A percentile compares a stretch with the other conserved stretches of the same genome.
These are phyloP conservation scores for Melanotaenia trifasciata DNA, from an alignment of 2,797 vertebrate species.

Conservation along the genomic window DNA sequence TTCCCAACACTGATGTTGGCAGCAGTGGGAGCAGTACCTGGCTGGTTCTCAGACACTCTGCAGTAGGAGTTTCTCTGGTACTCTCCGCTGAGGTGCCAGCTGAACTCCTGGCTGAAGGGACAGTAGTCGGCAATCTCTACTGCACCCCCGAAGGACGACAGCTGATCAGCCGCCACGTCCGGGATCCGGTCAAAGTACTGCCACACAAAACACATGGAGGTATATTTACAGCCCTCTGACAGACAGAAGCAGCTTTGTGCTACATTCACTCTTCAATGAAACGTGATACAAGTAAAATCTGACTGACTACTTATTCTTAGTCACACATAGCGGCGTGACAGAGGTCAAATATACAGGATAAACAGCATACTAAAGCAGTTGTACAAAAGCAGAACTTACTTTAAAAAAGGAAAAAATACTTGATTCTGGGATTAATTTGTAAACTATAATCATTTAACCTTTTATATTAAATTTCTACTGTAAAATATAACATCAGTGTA, in stretches of 20 bases:
- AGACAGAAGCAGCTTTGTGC: background rate
- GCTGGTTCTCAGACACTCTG: constrained; percentile 91
- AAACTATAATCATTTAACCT: background rate
- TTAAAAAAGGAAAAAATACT: background rate
- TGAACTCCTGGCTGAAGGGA: constrained; percentile 98
- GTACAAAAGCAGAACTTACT: background rate
- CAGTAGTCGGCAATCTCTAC: constrained; percentile 98
- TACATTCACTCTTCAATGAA: no score
- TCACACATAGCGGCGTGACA: background rate
- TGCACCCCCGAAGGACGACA: constrained; percentile 90
- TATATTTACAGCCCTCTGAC: background rate
- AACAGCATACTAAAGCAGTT: background rate
- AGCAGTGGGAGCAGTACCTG: constrained; percentile 79
- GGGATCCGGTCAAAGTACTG: constrained; percentile 94
- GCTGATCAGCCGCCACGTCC: constrained; percentile 84
- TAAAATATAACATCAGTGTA: background rate
- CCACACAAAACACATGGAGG: constrained; percentile 15
- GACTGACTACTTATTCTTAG: no score
- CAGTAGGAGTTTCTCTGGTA: constrained; percentile 97
- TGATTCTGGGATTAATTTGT: no score
- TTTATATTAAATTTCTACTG: background rate
- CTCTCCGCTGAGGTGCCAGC: constrained; percentile 94
- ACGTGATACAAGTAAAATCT: no score
- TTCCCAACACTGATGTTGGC: no score
- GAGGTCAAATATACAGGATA: background rate